A percentile compares a stretch with the other conserved stretches of the same genome.
Conservation (phyloP, 2,797 vertebrate species). For the Buceros bicornis region DNA sequence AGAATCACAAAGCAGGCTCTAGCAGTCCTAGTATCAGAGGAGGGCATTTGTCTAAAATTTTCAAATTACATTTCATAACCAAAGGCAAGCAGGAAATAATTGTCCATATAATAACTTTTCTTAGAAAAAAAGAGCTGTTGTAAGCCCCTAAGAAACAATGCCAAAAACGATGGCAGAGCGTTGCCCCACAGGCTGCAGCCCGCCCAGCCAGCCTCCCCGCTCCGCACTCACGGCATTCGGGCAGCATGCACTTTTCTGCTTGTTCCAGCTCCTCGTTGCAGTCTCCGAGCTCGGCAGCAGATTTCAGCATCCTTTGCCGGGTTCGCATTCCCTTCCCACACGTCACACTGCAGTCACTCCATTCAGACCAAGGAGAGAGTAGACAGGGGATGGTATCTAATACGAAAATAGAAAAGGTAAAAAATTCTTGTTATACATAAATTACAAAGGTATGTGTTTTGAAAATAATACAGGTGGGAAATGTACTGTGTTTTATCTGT, state of each 20-base stretch:
- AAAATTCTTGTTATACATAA: neutral
- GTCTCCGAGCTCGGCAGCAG: constrained; percentile 94
- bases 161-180: neutral
- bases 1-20: neutral
- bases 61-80: neutral
- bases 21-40: neutral
- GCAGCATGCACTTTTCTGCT: constrained; percentile 98
- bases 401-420: neutral
- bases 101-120: neutral
- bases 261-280: constrained; percentile 98
- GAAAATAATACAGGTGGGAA: neutral
- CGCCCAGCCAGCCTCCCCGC: neutral
- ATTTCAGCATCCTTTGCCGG: constrained; percentile 93
- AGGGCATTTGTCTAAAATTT: neutral
- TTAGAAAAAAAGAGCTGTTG: neutral
- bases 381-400: constrained; percentile 97
- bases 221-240: constrained; percentile 92
- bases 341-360: constrained; percentile 98
- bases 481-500: neutral
- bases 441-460: neutral
- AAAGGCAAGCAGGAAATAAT: neutral
- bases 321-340: constrained; percentile 93
- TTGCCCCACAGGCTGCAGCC: neutral
- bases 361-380: constrained; percentile 95
- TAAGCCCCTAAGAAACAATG: neutral